Base-by-base conservation (phyloP, 2,888 invertebrate genomes). In the Macaria liturata region DNA sequence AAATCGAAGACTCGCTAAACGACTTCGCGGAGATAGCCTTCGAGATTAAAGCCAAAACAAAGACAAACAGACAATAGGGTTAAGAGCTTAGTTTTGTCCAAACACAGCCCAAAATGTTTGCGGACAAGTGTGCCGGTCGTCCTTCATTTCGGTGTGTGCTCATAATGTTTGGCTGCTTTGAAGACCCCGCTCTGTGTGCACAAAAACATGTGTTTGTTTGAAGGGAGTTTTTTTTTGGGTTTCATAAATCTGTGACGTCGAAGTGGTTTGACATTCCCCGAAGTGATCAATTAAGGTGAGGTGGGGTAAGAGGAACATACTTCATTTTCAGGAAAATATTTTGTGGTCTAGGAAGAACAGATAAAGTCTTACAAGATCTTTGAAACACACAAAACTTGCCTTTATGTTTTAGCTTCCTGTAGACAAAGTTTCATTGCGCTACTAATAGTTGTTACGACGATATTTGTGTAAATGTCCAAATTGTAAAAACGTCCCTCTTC, bases 21-120 rank as follows among this genome's bases (percentile, higher is more conserved):
- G 52, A 55, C n/a, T 53, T 55, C 43, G 51, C 59, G 59, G 50
- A 20, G 20, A 32, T 53, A 64, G 59, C 57, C 62, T 63, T 64
- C 53, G 49, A 60, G 49, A 59, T 54, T 46, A 53, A 73, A 74
- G 61, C 67, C 69, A 62, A 69, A 64, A 60, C 66, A 61, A 66
- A 70, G 67, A 71, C 65, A 70, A 73, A 76, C 74, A 75, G 77
- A 76, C 66, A 74, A 71, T 71, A 75, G 74, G 69, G 80, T 76
- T 78, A 78, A 80, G 76, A 75, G 72, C 74, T 78, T 72, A 76
- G 78, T 74, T 81, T 81, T 79, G 72, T 78, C 75, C 76, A 84
- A 86, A 87, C 78, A 83, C 59, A 71, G 76, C 77, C 73, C 76
- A 81, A 86, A 86, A 76, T 86, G 83, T 88, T 88, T 86, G 82